A percentile compares a stretch with the other conserved stretches of the same genome.
Evolutionary conservation across 2,797 vertebrate species (phyloP).

Genomic region (Anolis apletophallus): DNA sequence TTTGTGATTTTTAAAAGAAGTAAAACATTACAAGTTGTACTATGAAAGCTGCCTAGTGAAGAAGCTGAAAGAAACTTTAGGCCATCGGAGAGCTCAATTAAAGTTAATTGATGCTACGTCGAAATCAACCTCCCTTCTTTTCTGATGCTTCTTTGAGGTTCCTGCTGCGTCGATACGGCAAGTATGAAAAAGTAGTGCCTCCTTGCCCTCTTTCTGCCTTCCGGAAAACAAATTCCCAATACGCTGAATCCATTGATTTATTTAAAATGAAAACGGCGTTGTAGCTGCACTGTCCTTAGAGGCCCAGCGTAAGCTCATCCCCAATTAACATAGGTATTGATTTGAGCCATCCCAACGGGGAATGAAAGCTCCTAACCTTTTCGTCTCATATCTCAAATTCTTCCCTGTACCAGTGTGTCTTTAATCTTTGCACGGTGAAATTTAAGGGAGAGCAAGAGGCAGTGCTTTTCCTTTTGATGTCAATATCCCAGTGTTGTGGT

Average conservation of each 20-base stretch:
- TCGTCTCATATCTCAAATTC: slow-evolving; percentile 9
- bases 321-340: slow-evolving; percentile 32
- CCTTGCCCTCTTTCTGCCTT: slow-evolving; percentile 12
- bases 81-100: slow-evolving; percentile 33
- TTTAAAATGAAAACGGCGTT: slow-evolving; percentile 40
- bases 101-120: slow-evolving; percentile 37
- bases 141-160: slow-evolving; percentile 16
- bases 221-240: slow-evolving; percentile 22
- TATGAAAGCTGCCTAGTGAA: slow-evolving; percentile 16
- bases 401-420: not conserved
- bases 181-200: slow-evolving; percentile 26
- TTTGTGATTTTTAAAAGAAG: no score
- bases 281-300: not conserved
- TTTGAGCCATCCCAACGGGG: slow-evolving; percentile 14
- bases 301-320: slow-evolving; percentile 21
- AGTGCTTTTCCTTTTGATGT: not conserved
- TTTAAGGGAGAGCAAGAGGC: not conserved
- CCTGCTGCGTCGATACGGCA: slow-evolving; percentile 30
- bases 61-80: slow-evolving; percentile 3
- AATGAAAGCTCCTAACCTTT: slow-evolving; percentile 1
- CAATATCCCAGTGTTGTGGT: not conserved
- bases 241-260: slow-evolving; percentile 38
- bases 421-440: not conserved
- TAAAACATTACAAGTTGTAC: not conserved
- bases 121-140: slow-evolving; percentile 31